Evolutionary conservation across 2,113 vertebrate species (phyloP), one percentile per base, ranked within the genome.

Genomic region (Monarcha castaneiventris): DNA sequence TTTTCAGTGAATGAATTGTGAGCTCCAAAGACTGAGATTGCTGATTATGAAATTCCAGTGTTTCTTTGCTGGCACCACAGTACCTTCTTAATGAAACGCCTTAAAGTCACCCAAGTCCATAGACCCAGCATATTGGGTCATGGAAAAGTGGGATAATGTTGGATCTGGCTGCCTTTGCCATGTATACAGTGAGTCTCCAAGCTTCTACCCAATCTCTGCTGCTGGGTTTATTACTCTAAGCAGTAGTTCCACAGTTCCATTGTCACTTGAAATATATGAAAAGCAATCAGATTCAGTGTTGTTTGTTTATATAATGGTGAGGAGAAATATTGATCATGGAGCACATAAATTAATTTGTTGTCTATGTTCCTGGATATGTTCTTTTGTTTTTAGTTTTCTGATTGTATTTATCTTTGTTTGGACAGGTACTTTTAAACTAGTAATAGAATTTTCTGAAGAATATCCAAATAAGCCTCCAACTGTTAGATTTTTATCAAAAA

Each of bases 361-460:
- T 72, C 1, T 56, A 0, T 64, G 11, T 63, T 88, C 43, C 27
- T 76, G 55, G 59, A 33, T 29, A 29, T 21, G 4, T 55, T 68
- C 3, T 69, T 46, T 54, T 79, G 23, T 66, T 88, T 30, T 56
- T 76, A 27, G 14, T 62, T 56, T 39, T 16, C 64, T 93, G 35
- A 82, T 59, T 69, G 35, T 63, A 2, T 71, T 78, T 96, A 12
- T 94, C 44, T 91, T 84, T 88, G 13, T 90, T 95, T 93, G 67
- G 86, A 89, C 98, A 99, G 99, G 99, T 98, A 99, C 99, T 62
- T 99, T 99, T 98, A 99, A 99, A 98, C 98, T 99, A 97, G 98
- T 99, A 97, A 99, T 99, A 98, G 99, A 99, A 97, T 99, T 99
- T 98, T 99, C 99, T 26, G 99, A 99, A 98, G 99, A 99, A 97